These are phyloP conservation scores for Lates calcarifer DNA, from an alignment of 2,113 vertebrate genomes.

Conservation along the genomic window DNA sequence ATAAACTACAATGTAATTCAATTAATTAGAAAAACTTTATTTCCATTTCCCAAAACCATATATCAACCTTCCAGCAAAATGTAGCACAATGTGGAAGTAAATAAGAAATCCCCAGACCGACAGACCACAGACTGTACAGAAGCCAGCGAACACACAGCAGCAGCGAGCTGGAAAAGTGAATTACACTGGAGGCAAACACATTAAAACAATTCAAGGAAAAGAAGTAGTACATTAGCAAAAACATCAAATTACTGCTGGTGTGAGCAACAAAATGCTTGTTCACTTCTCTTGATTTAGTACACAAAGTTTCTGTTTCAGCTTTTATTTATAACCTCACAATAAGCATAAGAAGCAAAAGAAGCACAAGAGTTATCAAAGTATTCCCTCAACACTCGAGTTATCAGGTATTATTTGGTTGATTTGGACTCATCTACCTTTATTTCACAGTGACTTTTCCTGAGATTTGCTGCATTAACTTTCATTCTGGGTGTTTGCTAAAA, in stretches of 20 bases:
- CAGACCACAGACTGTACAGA: conserved; percentile 20
- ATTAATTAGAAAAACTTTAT: conserved; percentile 48
- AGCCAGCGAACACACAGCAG: conserved; percentile 8
- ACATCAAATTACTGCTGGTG: conserved; percentile 19
- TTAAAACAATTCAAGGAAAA: background rate
- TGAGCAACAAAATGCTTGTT: conserved; percentile 40
- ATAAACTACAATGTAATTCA: background rate
- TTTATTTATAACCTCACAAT: conserved; percentile 8
- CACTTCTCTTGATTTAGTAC: conserved; percentile 8
- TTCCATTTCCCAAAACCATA: conserved; percentile 27
- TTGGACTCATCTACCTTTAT: conserved; percentile 5
- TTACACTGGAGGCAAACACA: background rate
- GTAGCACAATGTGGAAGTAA: conserved; percentile 23
- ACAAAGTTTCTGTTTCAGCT: conserved; percentile 12
- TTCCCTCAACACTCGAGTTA: background rate
- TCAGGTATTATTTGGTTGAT: conserved; percentile 19
- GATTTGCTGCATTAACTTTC: conserved; percentile 10
- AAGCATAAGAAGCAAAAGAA: background rate
- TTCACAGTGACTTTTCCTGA: conserved; percentile 56
- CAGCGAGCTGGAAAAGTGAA: conserved; percentile 2
- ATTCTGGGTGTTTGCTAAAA: background rate
- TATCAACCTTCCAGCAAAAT: conserved; percentile 38
- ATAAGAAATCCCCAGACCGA: conserved; percentile 30
- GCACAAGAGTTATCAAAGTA: conserved; percentile 3
- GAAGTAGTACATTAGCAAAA: conserved; percentile 4